Base-by-base conservation (phyloP, 92 coral and sea anemone genomes). In the Parazoanthus darwini region DNA sequence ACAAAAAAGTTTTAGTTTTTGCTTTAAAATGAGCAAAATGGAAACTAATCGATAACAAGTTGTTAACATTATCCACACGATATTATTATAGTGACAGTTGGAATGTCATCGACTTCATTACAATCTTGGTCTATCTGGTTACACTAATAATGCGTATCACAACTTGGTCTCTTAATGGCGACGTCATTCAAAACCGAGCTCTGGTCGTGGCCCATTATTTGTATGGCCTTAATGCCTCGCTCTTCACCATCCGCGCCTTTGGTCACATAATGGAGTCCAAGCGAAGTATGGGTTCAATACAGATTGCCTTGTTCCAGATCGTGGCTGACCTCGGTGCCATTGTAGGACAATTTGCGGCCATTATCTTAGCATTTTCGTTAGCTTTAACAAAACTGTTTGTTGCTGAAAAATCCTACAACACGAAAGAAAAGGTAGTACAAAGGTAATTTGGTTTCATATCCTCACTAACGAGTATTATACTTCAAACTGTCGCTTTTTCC, bases 301-400 rank as follows among this genome's bases (percentile, higher is more conserved):
- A 79, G 39, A 79, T 79, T 25, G 82, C 82, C 23, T 51, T 79
- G 65, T 79, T 79, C 37, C 29, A 33, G 48, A 79, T 79, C 65
- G 42, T 79, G 63, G 63, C 82, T 46, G 82, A 25, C 16, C 37
- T 79, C 23, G 82, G 82, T 46, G 82, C 67, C 25, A 79, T 79
- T 79, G 66, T 79, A 10, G 82, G 82, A n/a, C 82, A 79, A 50
- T 79, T 79, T n/a, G 65, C 42, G 22, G 82, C 82, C 33, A 79
- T 79, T 25, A 79, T 79, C 8, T 15, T 79, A 7, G 82, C 82
- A 9, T 79, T 79, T 50, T 79, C 82, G 2, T 25, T 79, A 29
- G 82, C 82, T 6, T 11, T 79, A 29, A 79, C 82, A 46, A 79
- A 79, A 16, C 6, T 79, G 14, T 79, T 79, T 79, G 82, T 79